phyloP scores from a whole-genome alignment of 2,797 vertebrate genomes.

The Coccyzus lansbergi region DNA sequence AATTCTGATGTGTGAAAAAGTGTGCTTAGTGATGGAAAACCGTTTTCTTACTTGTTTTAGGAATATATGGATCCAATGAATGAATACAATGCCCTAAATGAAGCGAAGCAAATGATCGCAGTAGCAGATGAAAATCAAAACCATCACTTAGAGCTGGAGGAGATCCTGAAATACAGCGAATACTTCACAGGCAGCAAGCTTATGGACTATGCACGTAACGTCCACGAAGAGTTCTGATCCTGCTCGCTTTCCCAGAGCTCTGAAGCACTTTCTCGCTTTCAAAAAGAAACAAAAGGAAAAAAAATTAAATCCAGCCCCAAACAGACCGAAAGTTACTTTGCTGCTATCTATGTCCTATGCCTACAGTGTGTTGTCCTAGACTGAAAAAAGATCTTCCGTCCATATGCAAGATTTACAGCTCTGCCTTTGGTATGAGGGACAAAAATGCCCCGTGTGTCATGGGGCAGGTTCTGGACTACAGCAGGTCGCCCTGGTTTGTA shows the following conservation, averaged over 20 bases:
- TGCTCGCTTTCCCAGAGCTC: not conserved
- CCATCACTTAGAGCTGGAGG: constrained; percentile 90
- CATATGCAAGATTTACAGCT: not conserved
- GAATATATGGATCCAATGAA: constrained; percentile 99
- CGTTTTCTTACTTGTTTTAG: constrained; percentile 63
- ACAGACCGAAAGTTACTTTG: constrained; percentile 24
- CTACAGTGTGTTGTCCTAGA: not conserved
- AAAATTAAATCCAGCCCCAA: not conserved
- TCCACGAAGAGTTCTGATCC: constrained; percentile 95
- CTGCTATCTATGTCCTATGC: constrained; percentile 58
- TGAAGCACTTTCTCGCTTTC: constrained; percentile 23
- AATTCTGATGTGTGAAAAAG: not conserved
- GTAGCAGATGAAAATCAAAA: constrained; percentile 98
- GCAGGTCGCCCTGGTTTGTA: not conserved
- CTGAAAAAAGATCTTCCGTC: not conserved
- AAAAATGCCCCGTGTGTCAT: not conserved
- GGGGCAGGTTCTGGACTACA: not conserved
- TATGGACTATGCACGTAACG: constrained; percentile 96
- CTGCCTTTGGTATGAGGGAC: not conserved
- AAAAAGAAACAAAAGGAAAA: not conserved
- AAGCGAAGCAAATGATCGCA: constrained; percentile 98
- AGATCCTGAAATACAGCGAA: constrained; percentile 96
- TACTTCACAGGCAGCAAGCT: constrained; percentile 99
- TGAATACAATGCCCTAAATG: constrained; percentile 94
- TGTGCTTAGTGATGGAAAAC: not conserved